Evolutionary conservation across 2,888 invertebrate genomes (phyloP).

Genomic region (Theretra japonica): DNA sequence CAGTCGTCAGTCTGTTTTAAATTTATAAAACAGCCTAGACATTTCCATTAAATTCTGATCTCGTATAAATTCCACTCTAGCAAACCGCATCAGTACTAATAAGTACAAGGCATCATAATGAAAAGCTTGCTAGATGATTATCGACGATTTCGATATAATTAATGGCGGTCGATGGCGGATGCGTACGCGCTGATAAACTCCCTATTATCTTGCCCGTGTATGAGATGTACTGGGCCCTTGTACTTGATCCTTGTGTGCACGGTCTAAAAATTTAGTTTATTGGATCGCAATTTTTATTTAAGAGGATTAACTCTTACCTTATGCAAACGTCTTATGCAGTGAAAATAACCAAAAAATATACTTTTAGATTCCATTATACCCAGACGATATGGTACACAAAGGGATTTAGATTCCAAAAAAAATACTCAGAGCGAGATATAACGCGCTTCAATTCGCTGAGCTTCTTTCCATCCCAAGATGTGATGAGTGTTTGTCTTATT

Average conservation of each 20-base stretch:
- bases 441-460: too few relatives aligned
- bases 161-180: constrained; percentile 66
- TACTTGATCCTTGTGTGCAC: neutral
- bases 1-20: too few relatives aligned
- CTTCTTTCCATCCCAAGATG: too few relatives aligned
- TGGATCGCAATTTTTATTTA: neutral
- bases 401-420: too few relatives aligned
- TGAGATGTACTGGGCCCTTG: neutral
- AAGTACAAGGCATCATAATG: constrained; percentile 65
- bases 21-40: neutral
- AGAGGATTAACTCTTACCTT: too few relatives aligned
- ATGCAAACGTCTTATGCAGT: too few relatives aligned
- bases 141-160: constrained; percentile 72
- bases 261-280: neutral
- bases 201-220: constrained; percentile 64
- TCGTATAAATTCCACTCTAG: neutral
- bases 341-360: too few relatives aligned
- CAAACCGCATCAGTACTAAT: constrained; percentile 44
- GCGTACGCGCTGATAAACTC: constrained; percentile 70
- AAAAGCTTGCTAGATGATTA: constrained; percentile 73
- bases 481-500: too few relatives aligned
- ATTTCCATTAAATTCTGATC: neutral
- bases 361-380: too few relatives aligned
- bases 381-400: too few relatives aligned
- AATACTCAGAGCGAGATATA: too few relatives aligned